Base-by-base conservation (phyloP, 2,113 vertebrate species). In the Perca fluviatilis region DNA sequence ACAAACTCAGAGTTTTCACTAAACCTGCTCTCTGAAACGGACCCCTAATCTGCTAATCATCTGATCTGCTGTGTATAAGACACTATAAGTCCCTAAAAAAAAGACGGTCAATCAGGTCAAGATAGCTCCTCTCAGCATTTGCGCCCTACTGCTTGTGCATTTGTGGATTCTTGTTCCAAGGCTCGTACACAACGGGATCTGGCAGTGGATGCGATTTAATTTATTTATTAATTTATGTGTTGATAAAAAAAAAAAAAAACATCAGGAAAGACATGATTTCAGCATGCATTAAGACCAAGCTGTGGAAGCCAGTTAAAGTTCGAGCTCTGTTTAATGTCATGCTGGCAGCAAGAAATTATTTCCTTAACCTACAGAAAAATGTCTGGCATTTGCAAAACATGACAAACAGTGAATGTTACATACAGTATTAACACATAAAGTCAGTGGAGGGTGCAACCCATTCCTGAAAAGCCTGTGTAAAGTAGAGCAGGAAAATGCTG, bases 31-130 rank as follows among this genome's bases (percentile, higher is more conserved):
- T 27, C 27, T 27, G 27, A 27, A 27, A 27, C 27, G 27, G 27
- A 27, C 27, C 27, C 27, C 72, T 79, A 63, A 74, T 85, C 36
- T 21, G 18, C 19, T 79, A 82, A 82, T 73, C 61, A 80, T 60
- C 69, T 27, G 1, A 79, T 83, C 25, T 72, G 2, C 50, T 60
- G 49, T 14, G 46, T n/a, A 4, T 11, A 33, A 56, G 1, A 68
- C 76, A 49, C 36, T 25, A 3, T n/a, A n/a, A n/a, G 14, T 43
- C n/a, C 54, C 27, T 58, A n/a, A 58, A 16, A 53, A 53, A 50
- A 81, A 75, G 69, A 61, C 54, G 11, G 63, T 74, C 66, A 75
- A 40, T 71, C n/a, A 46, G 46, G 46, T 82, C 71, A 64, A 0
- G 5, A 23, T 23, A 58, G 60, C 72, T 30, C 54, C 25, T 72